These are phyloP conservation scores for Desoria tigrina DNA, from an alignment of 2,888 invertebrate genomes.

Conservation along the genomic window DNA sequence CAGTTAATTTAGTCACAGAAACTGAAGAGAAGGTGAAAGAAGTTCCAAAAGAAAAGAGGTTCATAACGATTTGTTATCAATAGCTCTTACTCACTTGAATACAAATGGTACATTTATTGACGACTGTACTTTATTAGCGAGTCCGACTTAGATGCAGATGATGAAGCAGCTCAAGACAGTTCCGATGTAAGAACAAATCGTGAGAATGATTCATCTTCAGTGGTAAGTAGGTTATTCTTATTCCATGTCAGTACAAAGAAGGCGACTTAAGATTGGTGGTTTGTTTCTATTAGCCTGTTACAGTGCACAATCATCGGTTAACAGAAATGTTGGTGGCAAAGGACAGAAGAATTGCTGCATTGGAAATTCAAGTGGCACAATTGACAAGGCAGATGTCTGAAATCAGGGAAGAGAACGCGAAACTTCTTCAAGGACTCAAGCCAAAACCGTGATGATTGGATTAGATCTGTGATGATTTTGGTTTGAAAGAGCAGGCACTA, in stretches of 20 bases:
- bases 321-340: constrained; percentile 44
- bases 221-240: constrained; percentile 3
- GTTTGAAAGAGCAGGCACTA: no score
- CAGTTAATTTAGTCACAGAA: constrained; percentile 36
- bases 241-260: background rate
- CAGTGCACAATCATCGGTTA: constrained; percentile 49
- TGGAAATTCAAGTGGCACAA: constrained; percentile 53
- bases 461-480: no score
- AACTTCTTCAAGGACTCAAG: constrained; percentile 45
- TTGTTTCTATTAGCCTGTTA: constrained; percentile 32
- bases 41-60: constrained; percentile 11
- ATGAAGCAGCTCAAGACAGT: constrained; percentile 60
- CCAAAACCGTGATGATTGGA: constrained; percentile 31
- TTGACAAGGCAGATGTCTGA: constrained; percentile 51
- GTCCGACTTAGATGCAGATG: constrained; percentile 65
- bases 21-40: constrained; percentile 40
- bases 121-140: constrained; percentile 60
- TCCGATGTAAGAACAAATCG: constrained; percentile 26
- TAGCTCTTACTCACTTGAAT: background rate
- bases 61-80: background rate
- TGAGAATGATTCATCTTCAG: constrained; percentile 17
- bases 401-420: constrained; percentile 52
- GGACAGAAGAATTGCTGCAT: constrained; percentile 50
- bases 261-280: background rate
- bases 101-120: constrained; percentile 1